Evolutionary conservation across 2,797 vertebrate genomes (phyloP).

Genomic region (Myotis myotis): DNA sequence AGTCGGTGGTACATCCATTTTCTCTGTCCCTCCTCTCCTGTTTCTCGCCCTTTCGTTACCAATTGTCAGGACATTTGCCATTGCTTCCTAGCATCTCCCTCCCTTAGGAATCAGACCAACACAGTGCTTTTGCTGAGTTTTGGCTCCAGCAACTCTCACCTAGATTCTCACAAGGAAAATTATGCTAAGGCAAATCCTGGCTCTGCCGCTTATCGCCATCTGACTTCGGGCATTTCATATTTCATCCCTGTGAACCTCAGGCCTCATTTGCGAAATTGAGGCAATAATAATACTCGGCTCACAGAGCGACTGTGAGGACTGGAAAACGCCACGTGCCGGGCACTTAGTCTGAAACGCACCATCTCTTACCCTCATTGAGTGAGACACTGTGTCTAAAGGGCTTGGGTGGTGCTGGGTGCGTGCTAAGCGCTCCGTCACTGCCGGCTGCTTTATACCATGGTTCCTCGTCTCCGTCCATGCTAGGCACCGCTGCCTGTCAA

Average conservation of each 20-base stretch:
- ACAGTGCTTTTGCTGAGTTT: not conserved
- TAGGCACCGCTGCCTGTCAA: not conserved
- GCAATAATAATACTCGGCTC: not conserved
- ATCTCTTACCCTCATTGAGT: not conserved
- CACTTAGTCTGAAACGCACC: not conserved
- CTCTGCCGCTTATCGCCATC: not conserved
- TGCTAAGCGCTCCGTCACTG: not conserved
- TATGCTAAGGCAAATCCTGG: not conserved
- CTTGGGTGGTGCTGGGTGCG: not conserved
- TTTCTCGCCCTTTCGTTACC: not conserved
- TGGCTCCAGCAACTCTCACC: not conserved
- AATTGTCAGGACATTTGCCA: not conserved
- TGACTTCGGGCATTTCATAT: not conserved
- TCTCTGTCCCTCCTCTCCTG: not conserved
- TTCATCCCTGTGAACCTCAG: not conserved
- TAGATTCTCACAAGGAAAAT: not conserved
- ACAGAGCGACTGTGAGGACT: not conserved
- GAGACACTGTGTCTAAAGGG: not conserved
- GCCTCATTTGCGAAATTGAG: not conserved
- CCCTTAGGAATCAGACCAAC: not conserved
- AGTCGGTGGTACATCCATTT: not conserved
- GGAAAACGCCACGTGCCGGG: not conserved
- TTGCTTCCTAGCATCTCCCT: not conserved
- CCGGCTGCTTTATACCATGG: not conserved
- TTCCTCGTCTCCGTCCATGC: not conserved